Conservation (phyloP, 1,140 invertebrate species). For the Spodoptera litura region DNA sequence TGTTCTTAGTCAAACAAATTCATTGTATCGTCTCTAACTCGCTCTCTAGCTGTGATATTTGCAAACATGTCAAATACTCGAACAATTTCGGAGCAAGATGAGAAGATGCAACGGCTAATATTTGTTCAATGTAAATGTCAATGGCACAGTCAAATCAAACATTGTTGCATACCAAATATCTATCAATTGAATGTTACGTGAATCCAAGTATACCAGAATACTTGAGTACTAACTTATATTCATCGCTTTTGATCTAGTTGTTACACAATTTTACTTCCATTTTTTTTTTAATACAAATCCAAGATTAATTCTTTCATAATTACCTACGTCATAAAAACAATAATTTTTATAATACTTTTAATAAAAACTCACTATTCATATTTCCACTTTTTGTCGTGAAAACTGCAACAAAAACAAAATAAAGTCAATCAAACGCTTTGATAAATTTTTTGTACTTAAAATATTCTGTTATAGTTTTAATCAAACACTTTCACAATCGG, state of each 20-base stretch:
- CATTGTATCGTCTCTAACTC: too few species aligned
- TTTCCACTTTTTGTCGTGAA: neutral
- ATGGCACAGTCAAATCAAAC: neutral
- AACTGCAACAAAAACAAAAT: neutral
- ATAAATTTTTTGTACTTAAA: neutral
- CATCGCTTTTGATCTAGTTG: too few species aligned
- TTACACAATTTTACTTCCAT: too few species aligned
- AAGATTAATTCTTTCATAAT: too few species aligned
- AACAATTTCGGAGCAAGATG: neutral
- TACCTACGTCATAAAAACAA: neutral
- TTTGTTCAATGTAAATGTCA: conserved; percentile 3
- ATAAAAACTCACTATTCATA: neutral
- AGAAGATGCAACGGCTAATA: neutral
- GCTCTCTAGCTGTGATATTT: too few species aligned
- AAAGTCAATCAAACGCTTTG: neutral
- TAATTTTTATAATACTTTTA: too few species aligned
- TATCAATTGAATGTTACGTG: too few species aligned
- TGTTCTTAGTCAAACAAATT: too few species aligned
- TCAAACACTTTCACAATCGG: neutral
- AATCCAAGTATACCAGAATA: too few species aligned
- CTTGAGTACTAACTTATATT: too few species aligned
- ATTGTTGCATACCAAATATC: too few species aligned
- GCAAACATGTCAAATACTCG: neutral
- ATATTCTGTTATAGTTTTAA: neutral
- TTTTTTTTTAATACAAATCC: too few species aligned